These are phyloP conservation scores for Nasonia vitripennis DNA, from an alignment of 1,140 invertebrate genomes.

Conservation along the genomic window DNA sequence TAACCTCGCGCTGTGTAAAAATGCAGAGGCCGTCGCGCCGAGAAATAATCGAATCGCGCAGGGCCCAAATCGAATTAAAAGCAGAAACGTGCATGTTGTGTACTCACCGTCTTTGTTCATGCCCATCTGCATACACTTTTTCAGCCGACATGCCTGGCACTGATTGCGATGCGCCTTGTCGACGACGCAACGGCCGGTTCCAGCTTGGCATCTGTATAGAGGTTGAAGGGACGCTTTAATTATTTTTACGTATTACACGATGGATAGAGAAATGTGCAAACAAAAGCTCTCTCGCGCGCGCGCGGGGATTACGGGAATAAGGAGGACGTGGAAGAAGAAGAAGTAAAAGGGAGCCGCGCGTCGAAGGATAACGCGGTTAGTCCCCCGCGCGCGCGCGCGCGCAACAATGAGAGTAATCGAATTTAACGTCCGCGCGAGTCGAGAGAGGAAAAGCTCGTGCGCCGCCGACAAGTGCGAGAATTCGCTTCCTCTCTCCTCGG, in stretches of 20 bases:
- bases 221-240: neutral
- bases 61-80: neutral
- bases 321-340: neutral
- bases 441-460: neutral
- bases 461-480: slow-evolving; percentile 22
- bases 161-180: slow-evolving; percentile 99
- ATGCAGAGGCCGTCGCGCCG: too few relatives aligned
- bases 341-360: slow-evolving; percentile 22
- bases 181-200: slow-evolving; percentile 95
- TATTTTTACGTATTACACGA: too few relatives aligned
- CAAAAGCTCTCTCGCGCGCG: neutral
- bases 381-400: neutral
- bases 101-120: slow-evolving; percentile 99
- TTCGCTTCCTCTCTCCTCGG: slow-evolving; percentile 1
- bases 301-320: slow-evolving; percentile 8
- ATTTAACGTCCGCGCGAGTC: slow-evolving; percentile 29
- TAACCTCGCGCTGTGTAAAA: too few relatives aligned
- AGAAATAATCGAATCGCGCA: neutral
- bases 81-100: neutral
- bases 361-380: slow-evolving; percentile 43
- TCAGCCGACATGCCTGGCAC: slow-evolving; percentile 97
- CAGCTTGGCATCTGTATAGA: slow-evolving; percentile 91
- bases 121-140: slow-evolving; percentile 98
- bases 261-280: too few relatives aligned
- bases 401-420: slow-evolving; percentile 52